Conservation (phyloP, 2,888 invertebrate species). For the Candidula unifasciata region DNA sequence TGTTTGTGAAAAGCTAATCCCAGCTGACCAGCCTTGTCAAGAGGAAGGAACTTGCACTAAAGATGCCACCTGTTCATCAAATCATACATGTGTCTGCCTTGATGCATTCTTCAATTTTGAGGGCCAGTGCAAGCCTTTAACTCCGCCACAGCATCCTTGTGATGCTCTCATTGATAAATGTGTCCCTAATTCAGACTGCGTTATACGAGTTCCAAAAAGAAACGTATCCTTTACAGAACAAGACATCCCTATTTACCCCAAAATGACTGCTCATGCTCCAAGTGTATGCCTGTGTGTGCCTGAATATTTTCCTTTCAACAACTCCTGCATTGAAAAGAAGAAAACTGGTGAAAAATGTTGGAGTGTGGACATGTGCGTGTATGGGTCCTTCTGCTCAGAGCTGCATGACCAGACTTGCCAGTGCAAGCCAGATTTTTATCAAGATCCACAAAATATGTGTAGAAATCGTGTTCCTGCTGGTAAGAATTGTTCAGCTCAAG, state of each 20-base stretch:
- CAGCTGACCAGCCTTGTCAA: constrained; percentile 39
- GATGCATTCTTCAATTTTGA: constrained; percentile 7
- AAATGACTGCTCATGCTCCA: not conserved
- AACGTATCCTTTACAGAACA: not conserved
- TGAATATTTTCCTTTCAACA: constrained; percentile 33
- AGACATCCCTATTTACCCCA: constrained; percentile 14
- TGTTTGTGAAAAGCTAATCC: constrained; percentile 24
- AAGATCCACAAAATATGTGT: constrained; percentile 39
- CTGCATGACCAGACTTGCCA: constrained; percentile 42
- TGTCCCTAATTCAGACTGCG: constrained; percentile 46
- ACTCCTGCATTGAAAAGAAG: not conserved
- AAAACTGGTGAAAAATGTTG: constrained; percentile 49
- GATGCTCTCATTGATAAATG: constrained; percentile 41
- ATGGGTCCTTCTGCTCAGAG: constrained; percentile 47
- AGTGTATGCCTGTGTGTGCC: constrained; percentile 41
- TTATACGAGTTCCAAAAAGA: not conserved
- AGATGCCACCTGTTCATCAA: constrained; percentile 41
- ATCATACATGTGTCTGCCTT: not conserved
- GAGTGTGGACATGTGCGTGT: constrained; percentile 52
- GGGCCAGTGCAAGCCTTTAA: constrained; percentile 20
- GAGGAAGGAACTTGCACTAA: constrained; percentile 41
- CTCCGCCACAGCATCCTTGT: not conserved
- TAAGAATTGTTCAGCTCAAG: constrained; percentile 35
- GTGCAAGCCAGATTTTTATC: constrained; percentile 47
- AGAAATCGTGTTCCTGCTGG: constrained; percentile 42